These are phyloP conservation scores for Hiodon alosoides DNA, from an alignment of 2,113 vertebrate species.

Conservation along the genomic window DNA sequence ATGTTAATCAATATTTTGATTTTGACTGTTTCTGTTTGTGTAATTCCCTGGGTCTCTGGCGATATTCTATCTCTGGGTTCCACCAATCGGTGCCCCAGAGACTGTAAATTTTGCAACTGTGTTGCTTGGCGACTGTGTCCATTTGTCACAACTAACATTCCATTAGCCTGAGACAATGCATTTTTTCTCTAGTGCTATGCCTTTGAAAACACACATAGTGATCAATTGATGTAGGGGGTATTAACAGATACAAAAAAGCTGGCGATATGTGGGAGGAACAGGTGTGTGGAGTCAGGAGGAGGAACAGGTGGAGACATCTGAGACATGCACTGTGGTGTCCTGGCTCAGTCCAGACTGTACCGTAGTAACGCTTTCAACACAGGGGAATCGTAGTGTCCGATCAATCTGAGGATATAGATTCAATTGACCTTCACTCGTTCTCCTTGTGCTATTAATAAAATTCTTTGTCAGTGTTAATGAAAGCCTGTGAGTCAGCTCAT, in stretches of 20 bases:
- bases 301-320: too few species aligned
- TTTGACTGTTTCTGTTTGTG: too few species aligned
- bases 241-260: not conserved
- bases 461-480: slow-evolving; percentile 25
- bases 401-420: not conserved
- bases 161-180: not conserved
- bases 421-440: not conserved
- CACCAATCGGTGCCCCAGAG: too few species aligned
- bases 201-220: slow-evolving; percentile 16
- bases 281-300: not conserved
- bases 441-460: slow-evolving; percentile 32
- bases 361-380: not conserved
- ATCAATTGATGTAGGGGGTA: slow-evolving; percentile 20
- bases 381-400: not conserved
- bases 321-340: not conserved
- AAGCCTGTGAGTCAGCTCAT: slow-evolving; percentile 16
- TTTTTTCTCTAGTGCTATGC: not conserved
- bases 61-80: slow-evolving; percentile 5
- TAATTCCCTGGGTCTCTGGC: not conserved
- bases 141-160: not conserved
- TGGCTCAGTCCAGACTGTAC: not conserved
- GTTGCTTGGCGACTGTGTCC: not conserved
- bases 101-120: not conserved
- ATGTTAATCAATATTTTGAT: too few species aligned
- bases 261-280: slow-evolving; percentile 10